phyloP scores from a whole-genome alignment of 2,888 invertebrate genomes.

The Clostera curtula region DNA sequence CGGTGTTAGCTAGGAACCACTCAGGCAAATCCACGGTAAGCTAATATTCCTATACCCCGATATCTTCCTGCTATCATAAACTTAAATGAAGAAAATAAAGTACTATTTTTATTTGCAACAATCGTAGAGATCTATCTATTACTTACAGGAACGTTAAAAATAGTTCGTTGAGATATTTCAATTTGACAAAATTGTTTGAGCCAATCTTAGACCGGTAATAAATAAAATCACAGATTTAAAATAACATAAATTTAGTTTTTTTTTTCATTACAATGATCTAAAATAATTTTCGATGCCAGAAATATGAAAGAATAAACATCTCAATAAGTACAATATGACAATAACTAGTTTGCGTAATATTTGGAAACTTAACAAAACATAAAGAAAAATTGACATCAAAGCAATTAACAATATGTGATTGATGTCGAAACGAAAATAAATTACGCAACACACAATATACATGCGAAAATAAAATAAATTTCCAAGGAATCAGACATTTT shows the following conservation, averaged over 20 bases:
- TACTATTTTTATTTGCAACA: too few relatives aligned
- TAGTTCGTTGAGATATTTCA: slow-evolving; percentile 56
- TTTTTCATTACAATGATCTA: slow-evolving; percentile 39
- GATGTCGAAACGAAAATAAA: slow-evolving; percentile 53
- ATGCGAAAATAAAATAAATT: slow-evolving; percentile 37
- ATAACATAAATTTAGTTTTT: slow-evolving; percentile 57
- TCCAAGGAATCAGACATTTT: slow-evolving; percentile 44
- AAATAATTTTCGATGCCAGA: slow-evolving; percentile 36
- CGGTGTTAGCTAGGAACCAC: too few relatives aligned
- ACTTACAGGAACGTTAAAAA: slow-evolving; percentile 69
- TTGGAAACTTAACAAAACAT: slow-evolving; percentile 68
- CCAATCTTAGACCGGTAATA: slow-evolving; percentile 56
- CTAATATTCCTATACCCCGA: too few relatives aligned
- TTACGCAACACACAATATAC: slow-evolving; percentile 56
- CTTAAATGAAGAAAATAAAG: too few relatives aligned
- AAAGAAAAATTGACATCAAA: slow-evolving; percentile 22
- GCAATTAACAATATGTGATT: slow-evolving; percentile 20
- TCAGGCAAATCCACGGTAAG: too few relatives aligned
- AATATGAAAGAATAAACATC: slow-evolving; percentile 41
- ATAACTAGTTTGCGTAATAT: slow-evolving; percentile 56
- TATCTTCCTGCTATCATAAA: too few relatives aligned
- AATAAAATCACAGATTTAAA: slow-evolving; percentile 70
- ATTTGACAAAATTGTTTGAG: slow-evolving; percentile 25
- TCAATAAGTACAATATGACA: slow-evolving; percentile 44
- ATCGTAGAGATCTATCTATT: slow-evolving; percentile 69